These are phyloP conservation scores for Allobates femoralis DNA, from an alignment of 2,797 vertebrate species.

Conservation along the genomic window DNA sequence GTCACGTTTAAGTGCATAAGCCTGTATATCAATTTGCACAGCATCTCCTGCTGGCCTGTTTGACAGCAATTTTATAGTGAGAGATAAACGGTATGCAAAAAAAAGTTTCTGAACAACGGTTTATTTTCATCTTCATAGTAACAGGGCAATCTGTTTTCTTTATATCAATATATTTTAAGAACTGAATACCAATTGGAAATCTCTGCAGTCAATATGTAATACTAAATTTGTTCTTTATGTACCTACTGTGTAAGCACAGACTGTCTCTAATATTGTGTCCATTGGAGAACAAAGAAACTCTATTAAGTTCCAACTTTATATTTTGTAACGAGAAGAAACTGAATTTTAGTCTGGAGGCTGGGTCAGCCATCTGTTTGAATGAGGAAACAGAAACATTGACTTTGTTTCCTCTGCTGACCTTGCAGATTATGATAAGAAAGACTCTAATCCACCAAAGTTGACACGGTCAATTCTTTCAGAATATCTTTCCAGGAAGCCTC, in stretches of 20 bases:
- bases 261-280: neutral
- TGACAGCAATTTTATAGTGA: no score
- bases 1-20: no score
- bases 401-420: slow-evolving; percentile 41
- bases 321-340: slow-evolving; percentile 4
- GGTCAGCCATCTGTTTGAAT: slow-evolving; percentile 46
- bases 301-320: neutral
- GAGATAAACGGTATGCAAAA: no score
- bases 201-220: neutral
- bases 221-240: neutral
- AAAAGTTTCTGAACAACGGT: no score
- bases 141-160: no score
- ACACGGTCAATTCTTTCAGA: slow-evolving; percentile 34
- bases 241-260: neutral
- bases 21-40: no score
- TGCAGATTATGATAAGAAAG: slow-evolving; percentile 47
- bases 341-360: slow-evolving; percentile 2
- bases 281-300: neutral
- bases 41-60: no score
- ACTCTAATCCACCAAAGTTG: slow-evolving; percentile 36
- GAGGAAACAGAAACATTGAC: slow-evolving; percentile 27
- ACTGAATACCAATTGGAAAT: neutral
- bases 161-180: neutral
- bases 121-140: no score
- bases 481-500: neutral